Evolutionary conservation across 2,113 vertebrate genomes (phyloP), one percentile per base, ranked within the genome.

Genomic region (Elaphurus davidianus): DNA sequence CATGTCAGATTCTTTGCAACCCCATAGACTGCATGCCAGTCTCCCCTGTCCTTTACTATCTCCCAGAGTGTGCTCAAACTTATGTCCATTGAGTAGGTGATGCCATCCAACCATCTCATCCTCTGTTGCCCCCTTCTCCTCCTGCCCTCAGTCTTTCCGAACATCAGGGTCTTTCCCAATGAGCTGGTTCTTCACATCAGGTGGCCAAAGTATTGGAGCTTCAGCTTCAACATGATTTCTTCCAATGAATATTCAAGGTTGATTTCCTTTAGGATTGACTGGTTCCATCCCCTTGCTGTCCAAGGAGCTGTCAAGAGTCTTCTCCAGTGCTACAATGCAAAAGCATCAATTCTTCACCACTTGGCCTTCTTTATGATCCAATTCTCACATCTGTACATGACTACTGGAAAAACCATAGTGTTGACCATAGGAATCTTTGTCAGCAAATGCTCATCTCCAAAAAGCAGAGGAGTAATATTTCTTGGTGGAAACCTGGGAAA

Each of bases 21-120:
- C 21, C 71, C 5, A 13, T 43, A 25, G 21, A 40, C 11, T 13
- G 11, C 11, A 25, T 13, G 11, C 36, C 0, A 0, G 21, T 23
- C 21, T 74, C 7, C 28, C 36, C 21, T 25, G 21, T 74, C 36
- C 10, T 43, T 74, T 7, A 25, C 36, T 25, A 2, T 25, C 36
- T 74, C 36, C 11, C 11, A 40, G 71, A 43, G 12, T 25, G 1
- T 43, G 21, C 36, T 25, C 36, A 74, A 25, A 74, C 71, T 43
- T 7, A 7, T 7, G 36, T 43, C 71, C 71, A 13, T 43, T 43
- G 71, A 3, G n/a, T 71, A 2, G 0, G n/a, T 71, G 64, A 71
- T 71, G 17, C 64, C n/a, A 71, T 71, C 67, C n/a, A 71, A 40
- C 67, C 67, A 71, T 40, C n/a, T 71, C 67, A 71, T 71, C 17